These are phyloP conservation scores for Forbesichthys agassizii DNA, from an alignment of 2,113 vertebrate genomes.

Conservation along the genomic window DNA sequence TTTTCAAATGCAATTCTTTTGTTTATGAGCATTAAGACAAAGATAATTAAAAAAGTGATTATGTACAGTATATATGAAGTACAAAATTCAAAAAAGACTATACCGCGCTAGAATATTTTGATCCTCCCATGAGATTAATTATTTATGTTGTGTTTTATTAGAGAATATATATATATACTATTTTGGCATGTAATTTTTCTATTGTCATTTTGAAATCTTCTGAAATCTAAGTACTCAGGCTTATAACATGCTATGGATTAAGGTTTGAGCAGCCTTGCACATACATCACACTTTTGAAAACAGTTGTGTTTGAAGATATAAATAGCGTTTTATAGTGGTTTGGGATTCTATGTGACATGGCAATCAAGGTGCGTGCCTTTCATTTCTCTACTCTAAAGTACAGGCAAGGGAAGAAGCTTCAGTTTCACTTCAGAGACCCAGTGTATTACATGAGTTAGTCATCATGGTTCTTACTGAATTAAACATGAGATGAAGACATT, in stretches of 20 bases:
- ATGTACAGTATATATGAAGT: too few species aligned
- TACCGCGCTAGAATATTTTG: too few species aligned
- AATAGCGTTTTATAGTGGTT: too few species aligned
- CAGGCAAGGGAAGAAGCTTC: conserved; percentile 32
- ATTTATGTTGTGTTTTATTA: too few species aligned
- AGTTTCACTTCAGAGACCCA: conserved; percentile 50
- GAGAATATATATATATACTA: too few species aligned
- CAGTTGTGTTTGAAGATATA: too few species aligned
- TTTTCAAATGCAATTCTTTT: conserved; percentile 27
- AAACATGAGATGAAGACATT: conserved; percentile 64
- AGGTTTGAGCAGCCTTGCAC: too few species aligned
- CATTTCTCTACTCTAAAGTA: conserved; percentile 26
- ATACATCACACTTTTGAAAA: too few species aligned
- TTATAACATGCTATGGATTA: too few species aligned
- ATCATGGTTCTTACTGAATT: conserved; percentile 69
- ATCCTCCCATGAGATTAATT: too few species aligned
- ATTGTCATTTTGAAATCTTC: conserved; percentile 19
- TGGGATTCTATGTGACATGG: conserved; percentile 9
- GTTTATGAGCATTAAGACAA: background rate
- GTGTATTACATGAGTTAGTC: conserved; percentile 64
- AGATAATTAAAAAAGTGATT: too few species aligned
- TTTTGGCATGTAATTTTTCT: conserved; percentile 17
- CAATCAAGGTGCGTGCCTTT: conserved; percentile 32
- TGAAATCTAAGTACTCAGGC: conserved; percentile 51
- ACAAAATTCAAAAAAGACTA: too few species aligned